Evolutionary conservation across 2,888 invertebrate genomes (phyloP).

Genomic region (Napeogenes sylphis): DNA sequence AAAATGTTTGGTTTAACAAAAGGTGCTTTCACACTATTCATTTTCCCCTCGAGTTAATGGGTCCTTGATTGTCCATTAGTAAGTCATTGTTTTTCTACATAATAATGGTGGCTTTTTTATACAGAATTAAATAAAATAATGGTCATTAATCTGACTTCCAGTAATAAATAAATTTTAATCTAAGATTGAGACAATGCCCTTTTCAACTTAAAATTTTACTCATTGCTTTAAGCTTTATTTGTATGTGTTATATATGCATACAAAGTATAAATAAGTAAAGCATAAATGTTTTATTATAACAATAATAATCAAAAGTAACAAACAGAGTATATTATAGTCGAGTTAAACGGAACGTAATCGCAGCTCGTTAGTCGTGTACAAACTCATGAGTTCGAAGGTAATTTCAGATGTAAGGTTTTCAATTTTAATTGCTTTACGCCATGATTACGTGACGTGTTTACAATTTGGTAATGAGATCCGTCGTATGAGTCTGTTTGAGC

Average conservation of each 20-base stretch:
- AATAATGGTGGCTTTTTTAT: background rate
- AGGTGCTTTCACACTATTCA: constrained; percentile 9
- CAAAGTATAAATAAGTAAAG: too few relatives aligned
- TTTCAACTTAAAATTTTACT: too few relatives aligned
- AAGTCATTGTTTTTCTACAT: constrained; percentile 2
- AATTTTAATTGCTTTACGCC: constrained; percentile 16
- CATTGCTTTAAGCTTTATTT: too few relatives aligned
- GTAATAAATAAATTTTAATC: too few relatives aligned
- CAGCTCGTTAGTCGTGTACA: constrained; percentile 14
- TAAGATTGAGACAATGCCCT: too few relatives aligned
- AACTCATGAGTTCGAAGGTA: constrained; percentile 9
- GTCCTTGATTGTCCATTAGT: constrained; percentile 5
- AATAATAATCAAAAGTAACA: too few relatives aligned
- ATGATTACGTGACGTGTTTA: constrained; percentile 16
- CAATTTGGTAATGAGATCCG: constrained; percentile 11
- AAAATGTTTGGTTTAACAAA: too few relatives aligned
- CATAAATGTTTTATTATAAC: too few relatives aligned
- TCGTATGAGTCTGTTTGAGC: background rate
- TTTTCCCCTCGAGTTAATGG: constrained; percentile 15
- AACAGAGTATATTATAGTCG: too few relatives aligned
- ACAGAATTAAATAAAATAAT: too few relatives aligned
- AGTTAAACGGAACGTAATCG: background rate
- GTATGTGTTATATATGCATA: too few relatives aligned
- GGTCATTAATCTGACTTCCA: too few relatives aligned
- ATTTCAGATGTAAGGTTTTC: constrained; percentile 11